Conservation (phyloP, 2,888 invertebrate genomes). For the Tetrapedia diversipes region DNA sequence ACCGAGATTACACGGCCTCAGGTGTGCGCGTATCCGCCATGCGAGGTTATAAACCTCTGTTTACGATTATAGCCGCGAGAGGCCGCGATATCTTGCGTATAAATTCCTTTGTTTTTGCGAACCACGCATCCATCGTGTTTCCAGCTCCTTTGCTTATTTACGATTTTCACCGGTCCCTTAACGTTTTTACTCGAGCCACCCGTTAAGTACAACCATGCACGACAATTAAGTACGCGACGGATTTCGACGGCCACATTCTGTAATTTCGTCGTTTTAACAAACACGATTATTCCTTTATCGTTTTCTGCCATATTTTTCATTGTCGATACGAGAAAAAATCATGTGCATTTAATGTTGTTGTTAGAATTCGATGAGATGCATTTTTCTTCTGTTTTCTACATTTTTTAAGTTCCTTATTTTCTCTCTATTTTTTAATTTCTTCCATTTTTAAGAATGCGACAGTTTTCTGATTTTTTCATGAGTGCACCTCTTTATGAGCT, state of each 20-base stretch:
- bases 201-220: not conserved
- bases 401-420: too few species aligned
- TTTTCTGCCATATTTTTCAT: too few species aligned
- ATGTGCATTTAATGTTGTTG: too few species aligned
- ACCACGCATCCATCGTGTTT: slow-evolving; percentile 3
- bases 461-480: too few species aligned
- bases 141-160: slow-evolving; percentile 7
- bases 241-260: not conserved
- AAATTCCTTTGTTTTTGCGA: slow-evolving; percentile 29
- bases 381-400: too few species aligned
- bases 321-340: too few species aligned
- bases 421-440: too few species aligned
- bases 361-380: too few species aligned
- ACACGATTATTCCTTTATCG: too few species aligned
- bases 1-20: slow-evolving; percentile 19
- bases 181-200: not conserved
- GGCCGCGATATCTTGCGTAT: slow-evolving; percentile 18
- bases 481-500: too few species aligned
- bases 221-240: not conserved
- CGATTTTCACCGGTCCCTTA: slow-evolving; percentile 4
- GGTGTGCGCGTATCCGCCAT: not conserved
- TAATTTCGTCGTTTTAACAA: not conserved
- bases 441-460: too few species aligned
- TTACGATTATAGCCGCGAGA: slow-evolving; percentile 29
- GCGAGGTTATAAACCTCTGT: slow-evolving; percentile 12